Evolutionary conservation across 2,113 vertebrate species (phyloP).

Genomic region (Geococcyx californianus): DNA sequence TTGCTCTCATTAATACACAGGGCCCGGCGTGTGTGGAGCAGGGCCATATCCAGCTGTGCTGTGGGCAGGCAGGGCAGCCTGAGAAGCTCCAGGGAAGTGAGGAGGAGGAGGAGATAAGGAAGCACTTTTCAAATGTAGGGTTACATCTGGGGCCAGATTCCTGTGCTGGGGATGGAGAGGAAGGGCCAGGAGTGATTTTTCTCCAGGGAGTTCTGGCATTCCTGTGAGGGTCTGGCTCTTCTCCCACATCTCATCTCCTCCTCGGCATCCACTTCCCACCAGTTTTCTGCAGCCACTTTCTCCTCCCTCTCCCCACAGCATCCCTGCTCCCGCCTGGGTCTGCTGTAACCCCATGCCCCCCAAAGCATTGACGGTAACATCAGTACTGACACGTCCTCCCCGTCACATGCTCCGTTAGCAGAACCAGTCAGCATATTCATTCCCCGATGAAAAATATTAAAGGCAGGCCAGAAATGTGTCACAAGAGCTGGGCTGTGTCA

Average conservation of each 20-base stretch:
- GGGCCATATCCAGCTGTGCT: neutral
- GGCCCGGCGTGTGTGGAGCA: neutral
- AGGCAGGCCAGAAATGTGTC: neutral
- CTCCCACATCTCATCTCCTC: too few species aligned
- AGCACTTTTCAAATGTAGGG: neutral
- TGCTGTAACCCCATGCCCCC: fast-evolving
- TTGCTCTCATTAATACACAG: neutral
- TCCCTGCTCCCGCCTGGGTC: neutral
- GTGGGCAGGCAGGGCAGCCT: neutral
- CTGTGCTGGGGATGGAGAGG: neutral
- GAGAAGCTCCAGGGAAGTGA: neutral
- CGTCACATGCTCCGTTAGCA: neutral
- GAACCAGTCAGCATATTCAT: neutral
- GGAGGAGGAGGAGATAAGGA: neutral
- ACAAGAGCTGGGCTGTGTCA: neutral
- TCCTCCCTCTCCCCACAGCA: neutral
- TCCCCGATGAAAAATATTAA: neutral
- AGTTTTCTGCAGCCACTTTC: neutral
- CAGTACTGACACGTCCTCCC: neutral
- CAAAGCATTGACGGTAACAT: neutral
- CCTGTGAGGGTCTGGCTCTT: neutral
- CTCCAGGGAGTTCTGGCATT: fast-evolving
- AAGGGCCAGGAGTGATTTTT: neutral
- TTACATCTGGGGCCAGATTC: neutral
- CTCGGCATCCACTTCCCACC: fast-evolving